Evolutionary conservation across 2,888 invertebrate genomes (phyloP), one percentile per base, ranked within the genome.

Genomic region (Salticus scenicus): DNA sequence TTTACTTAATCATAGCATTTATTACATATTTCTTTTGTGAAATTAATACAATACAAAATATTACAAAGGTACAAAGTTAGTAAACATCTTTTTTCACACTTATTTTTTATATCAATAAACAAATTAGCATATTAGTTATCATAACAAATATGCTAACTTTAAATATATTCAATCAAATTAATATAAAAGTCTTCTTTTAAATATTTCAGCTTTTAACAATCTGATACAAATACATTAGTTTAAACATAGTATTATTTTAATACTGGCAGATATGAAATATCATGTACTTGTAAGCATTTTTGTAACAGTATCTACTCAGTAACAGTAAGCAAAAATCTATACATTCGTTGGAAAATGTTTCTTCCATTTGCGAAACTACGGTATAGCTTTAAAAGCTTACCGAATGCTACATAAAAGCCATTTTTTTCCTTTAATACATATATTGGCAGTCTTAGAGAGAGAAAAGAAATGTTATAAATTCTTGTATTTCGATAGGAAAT

Each of bases 401-500:
- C 20, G 57, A 57, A 57, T 4, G 24, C 24, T 24, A 20, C 57
- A 24, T 57, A 24, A 57, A 57, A 57, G 57, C 24, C 20, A 24
- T 57, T 57, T 24, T 57, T 47, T 47, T 17, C 12, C 57, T 57
- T 24, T 57, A 24, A 24, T 24, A 24, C 57, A 57, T 24, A 24
- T 57, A 57, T 24, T 57, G 20, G 24, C 4, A 24, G 14, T 37
- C 12, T 4, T 7, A 57, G 24, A 24, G 4, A 17, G 4, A 7
- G 57, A 47, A 47, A 57, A 57, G 7, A 57, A 24, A 24, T 7
- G 17, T 4, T 4, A 8, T 24, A 63, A 7, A 66, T 66, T 30
- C 30, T 30, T n/a, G 31, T 30, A n/a, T 80, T 80, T 80, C 79
- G 67, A 72, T 80, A 80, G 64, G 64, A 73, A 80, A 80, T 73